These are phyloP conservation scores for Limenitis camilla DNA, from an alignment of 2,888 invertebrate species.

Conservation along the genomic window DNA sequence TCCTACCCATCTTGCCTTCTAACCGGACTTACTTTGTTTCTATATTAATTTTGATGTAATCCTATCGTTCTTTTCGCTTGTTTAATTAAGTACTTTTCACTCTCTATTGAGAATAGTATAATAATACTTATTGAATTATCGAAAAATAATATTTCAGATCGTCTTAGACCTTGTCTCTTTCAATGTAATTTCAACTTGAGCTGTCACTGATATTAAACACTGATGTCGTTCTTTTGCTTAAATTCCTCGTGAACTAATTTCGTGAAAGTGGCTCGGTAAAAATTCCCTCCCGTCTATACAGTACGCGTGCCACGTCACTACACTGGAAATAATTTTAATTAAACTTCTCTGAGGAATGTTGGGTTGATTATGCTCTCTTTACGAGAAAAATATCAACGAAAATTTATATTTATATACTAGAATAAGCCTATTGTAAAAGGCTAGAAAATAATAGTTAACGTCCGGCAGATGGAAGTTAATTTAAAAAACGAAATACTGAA, in stretches of 20 bases:
- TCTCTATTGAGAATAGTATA: too few relatives aligned
- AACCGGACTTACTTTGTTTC: too few relatives aligned
- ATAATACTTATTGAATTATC: neutral
- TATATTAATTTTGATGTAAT: too few relatives aligned
- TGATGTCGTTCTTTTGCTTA: constrained; percentile 5
- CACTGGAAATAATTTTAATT: constrained; percentile 36
- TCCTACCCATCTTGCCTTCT: too few relatives aligned
- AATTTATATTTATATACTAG: too few relatives aligned
- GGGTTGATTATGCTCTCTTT: constrained; percentile 7
- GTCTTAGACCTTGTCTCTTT: neutral
- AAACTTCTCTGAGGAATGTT: constrained; percentile 28
- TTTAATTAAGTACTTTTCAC: too few relatives aligned
- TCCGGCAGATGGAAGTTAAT: too few relatives aligned
- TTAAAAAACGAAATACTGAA: too few relatives aligned
- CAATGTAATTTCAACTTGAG: neutral
- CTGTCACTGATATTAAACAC: constrained; percentile 12
- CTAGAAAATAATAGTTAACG: too few relatives aligned
- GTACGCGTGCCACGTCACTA: constrained; percentile 25
- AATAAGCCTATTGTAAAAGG: too few relatives aligned
- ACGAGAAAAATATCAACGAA: too few relatives aligned
- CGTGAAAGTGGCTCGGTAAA: constrained; percentile 22
- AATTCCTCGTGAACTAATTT: constrained; percentile 23
- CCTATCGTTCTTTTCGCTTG: too few relatives aligned
- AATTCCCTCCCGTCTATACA: constrained; percentile 23
- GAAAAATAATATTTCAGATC: neutral